These are phyloP conservation scores for Unio pictorum DNA, from an alignment of 2,888 invertebrate genomes.

Conservation along the genomic window DNA sequence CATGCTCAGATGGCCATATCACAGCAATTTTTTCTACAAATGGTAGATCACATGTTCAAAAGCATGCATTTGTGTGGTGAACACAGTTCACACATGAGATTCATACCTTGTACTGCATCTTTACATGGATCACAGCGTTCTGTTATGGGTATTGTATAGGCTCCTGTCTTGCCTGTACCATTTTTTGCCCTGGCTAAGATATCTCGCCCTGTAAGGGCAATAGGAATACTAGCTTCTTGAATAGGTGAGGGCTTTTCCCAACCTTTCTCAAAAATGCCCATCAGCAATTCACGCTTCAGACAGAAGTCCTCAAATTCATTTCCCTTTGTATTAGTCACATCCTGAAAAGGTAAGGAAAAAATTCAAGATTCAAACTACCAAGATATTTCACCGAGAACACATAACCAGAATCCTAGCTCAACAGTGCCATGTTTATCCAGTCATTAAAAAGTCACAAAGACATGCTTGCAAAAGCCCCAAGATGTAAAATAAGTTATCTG, in stretches of 20 bases:
- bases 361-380: background rate
- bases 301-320: constrained; percentile 99
- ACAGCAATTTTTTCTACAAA: too few species aligned
- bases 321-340: constrained; percentile 99
- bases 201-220: constrained; percentile 97
- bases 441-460: too few species aligned
- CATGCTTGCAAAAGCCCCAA: too few species aligned
- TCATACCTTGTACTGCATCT: constrained; percentile 88
- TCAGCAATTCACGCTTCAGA: constrained; percentile 94
- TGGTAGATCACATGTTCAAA: too few species aligned
- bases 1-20: too few species aligned
- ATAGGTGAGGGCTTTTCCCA: constrained; percentile 99
- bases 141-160: constrained; percentile 98
- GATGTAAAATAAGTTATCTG: too few species aligned
- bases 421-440: background rate
- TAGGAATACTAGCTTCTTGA: constrained; percentile 95
- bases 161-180: constrained; percentile 99
- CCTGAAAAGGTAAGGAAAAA: constrained; percentile 75
- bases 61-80: too few species aligned
- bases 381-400: background rate
- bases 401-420: background rate
- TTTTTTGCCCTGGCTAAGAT: constrained; percentile 99
- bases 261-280: constrained; percentile 99
- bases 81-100: too few species aligned
- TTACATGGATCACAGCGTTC: constrained; percentile 86